Evolutionary conservation across 2,888 invertebrate genomes (phyloP), one percentile per base, ranked within the genome.

Genomic region (Cremastobaeus sp.): DNA sequence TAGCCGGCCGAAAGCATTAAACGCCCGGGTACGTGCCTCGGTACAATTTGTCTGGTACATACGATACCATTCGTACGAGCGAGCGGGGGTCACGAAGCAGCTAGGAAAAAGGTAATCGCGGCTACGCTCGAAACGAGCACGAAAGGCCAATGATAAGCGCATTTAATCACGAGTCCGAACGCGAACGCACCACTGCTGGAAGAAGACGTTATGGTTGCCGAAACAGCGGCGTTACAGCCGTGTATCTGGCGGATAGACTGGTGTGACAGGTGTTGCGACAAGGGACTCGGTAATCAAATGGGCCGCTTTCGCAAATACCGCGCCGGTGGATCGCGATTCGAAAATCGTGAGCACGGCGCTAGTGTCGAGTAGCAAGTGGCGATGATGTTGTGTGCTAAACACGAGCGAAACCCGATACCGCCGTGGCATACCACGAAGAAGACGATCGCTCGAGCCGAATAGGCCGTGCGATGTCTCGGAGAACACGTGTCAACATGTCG

Each of bases 401-500:
- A 78, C 81, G 76, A 59, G 77, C 81, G 85, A 84, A 85, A 85
- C 82, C 80, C 77, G 83, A 85, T 81, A 84, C 83, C 85, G 12
- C 8, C 14, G 78, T 59, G 74, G 69, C 81, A 79, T 81, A 81
- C 81, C 79, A 69, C 21, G 21, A 50, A 30, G 32, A 39, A 17
- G 20, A 9, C 43, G 11, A 25, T 12, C 43, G 28, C 47, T 39
- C 41, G 30, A 34, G 60, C 79, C 48, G 45, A 48, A 72, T 72
- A 47, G 59, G 62, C 59, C 81, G 78, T 74, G 78, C 78, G 71
- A 79, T 78, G 79, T 80, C 79, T 77, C 79, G 82, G 43, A 37
- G 68, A 59, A 85, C 85, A 83, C 83, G 83, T 85, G 85, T 85
- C 85, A 85, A 84, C 85, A 83, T 84, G 83, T 81, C 81, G 81